These are phyloP conservation scores for Caenorhabditis plicata DNA, from an alignment of 2,888 invertebrate species.

Conservation along the genomic window DNA sequence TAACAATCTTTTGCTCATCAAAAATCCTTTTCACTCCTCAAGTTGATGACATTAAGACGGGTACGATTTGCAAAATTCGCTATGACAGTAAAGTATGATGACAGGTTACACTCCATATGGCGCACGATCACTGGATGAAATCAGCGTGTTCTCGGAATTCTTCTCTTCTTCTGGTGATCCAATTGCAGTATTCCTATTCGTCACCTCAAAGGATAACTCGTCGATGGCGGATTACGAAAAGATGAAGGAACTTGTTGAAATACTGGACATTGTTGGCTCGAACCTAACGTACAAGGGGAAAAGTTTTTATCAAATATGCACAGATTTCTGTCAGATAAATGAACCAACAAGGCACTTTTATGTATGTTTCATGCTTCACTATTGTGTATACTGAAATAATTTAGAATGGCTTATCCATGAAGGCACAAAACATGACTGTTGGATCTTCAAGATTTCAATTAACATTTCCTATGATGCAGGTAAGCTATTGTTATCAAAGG, in stretches of 20 bases:
- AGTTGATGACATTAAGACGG: conserved; percentile 60
- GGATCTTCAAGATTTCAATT: conserved; percentile 38
- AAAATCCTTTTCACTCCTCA: conserved; percentile 59
- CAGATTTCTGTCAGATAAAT: conserved; percentile 58
- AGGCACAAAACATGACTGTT: conserved; percentile 17
- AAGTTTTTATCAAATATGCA: conserved; percentile 52
- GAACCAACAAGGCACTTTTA: conserved; percentile 58
- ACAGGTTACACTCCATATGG: conserved; percentile 59
- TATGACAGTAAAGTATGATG: neutral
- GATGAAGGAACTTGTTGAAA: conserved; percentile 49
- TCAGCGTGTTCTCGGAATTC: conserved; percentile 46
- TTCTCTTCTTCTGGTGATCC: conserved; percentile 51
- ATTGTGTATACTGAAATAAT: conserved; percentile 3
- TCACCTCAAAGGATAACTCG: conserved; percentile 49
- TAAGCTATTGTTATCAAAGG: too few species aligned
- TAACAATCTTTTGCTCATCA: conserved; percentile 52
- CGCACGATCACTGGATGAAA: conserved; percentile 51
- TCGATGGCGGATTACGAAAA: conserved; percentile 42
- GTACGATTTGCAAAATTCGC: conserved; percentile 4
- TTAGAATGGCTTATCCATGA: conserved; percentile 51
- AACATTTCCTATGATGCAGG: conserved; percentile 58
- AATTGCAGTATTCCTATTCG: conserved; percentile 50
- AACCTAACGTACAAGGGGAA: conserved; percentile 42
- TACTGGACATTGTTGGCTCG: conserved; percentile 47
- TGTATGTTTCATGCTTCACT: conserved; percentile 19